These are phyloP conservation scores for Diarsia dahlii DNA, from an alignment of 2,888 invertebrate genomes.

Conservation along the genomic window DNA sequence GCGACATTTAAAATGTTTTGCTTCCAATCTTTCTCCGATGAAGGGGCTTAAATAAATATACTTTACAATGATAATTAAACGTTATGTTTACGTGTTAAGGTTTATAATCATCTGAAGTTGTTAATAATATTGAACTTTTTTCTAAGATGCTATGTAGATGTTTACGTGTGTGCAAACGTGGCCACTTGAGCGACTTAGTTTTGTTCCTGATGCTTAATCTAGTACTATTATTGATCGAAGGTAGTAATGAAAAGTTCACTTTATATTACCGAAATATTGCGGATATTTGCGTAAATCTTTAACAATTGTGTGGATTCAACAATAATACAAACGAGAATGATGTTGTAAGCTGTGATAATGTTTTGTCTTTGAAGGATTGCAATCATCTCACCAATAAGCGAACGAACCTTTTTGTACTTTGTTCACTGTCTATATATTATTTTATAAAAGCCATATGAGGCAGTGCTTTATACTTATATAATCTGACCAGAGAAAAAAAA, in stretches of 20 bases:
- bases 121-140: too few species aligned
- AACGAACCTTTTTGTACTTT: slow-evolving; percentile 83
- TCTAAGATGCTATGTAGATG: too few species aligned
- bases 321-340: slow-evolving; percentile 6
- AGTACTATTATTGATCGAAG: too few species aligned
- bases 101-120: too few species aligned
- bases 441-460: slow-evolving; percentile 61
- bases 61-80: too few species aligned
- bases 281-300: slow-evolving; percentile 3
- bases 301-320: background rate
- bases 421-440: slow-evolving; percentile 74
- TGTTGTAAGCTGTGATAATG: slow-evolving; percentile 13
- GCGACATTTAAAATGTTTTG: too few species aligned
- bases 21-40: too few species aligned
- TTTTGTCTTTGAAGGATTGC: slow-evolving; percentile 62
- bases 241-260: background rate
- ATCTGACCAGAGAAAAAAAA: slow-evolving; percentile 55
- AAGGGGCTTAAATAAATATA: too few species aligned
- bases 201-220: too few species aligned
- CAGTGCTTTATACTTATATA: slow-evolving; percentile 60
- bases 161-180: too few species aligned
- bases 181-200: too few species aligned
- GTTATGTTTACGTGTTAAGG: too few species aligned
- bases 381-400: slow-evolving; percentile 70
- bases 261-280: background rate